Base-by-base conservation (phyloP, 2,888 invertebrate genomes). In the Parthenolecanium corni region DNA sequence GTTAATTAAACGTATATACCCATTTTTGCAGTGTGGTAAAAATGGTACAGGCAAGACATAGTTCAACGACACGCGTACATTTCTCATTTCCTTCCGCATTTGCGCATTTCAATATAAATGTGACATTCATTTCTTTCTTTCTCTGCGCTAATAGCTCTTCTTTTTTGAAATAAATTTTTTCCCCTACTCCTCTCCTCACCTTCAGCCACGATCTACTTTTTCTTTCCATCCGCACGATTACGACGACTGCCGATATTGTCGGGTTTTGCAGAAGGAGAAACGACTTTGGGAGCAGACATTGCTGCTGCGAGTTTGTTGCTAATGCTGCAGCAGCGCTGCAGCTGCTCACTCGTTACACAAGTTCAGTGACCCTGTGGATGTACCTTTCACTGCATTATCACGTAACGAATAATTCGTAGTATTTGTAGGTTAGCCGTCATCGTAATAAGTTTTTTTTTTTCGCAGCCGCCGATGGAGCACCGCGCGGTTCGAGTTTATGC, bases 371-470 rank as follows among this genome's bases (percentile, higher is more conserved):
- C 49, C 49, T 14, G 12, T 21, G 49, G 14, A 12, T 12, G 20
- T 21, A 24, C 24, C 24, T 23, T 38, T 36, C 24, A 40, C 44
- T 18, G 56, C 42, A 18, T 25, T 42, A 46, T 56, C 56, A 56
- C 56, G 56, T 56, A 56, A 56, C 56, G 24, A 56, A 42, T 56
- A 56, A 56, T 56, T 56, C 42, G 56, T 44, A 44, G 38, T 25
- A 18, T 21, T 12, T 21, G 20, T 49, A 49, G 21, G 16, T 18
- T 21, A 16, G 23, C 49, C 49, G 49, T 18, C 49, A 42, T 42
- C 18, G 44, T 42, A 42, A 42, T 16, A 42, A 42, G 6, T 14
- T 42, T 42, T 42, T 18, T 14, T 18, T 14, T 18, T 42, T 42
- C n/a, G n/a, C 18, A 18, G 23, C 23, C 16, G 49, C 49, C 21